A percentile compares a stretch with the other conserved stretches of the same genome.
Conservation (phyloP, 2,888 invertebrate genomes). For the Ophion slaviceki region DNA sequence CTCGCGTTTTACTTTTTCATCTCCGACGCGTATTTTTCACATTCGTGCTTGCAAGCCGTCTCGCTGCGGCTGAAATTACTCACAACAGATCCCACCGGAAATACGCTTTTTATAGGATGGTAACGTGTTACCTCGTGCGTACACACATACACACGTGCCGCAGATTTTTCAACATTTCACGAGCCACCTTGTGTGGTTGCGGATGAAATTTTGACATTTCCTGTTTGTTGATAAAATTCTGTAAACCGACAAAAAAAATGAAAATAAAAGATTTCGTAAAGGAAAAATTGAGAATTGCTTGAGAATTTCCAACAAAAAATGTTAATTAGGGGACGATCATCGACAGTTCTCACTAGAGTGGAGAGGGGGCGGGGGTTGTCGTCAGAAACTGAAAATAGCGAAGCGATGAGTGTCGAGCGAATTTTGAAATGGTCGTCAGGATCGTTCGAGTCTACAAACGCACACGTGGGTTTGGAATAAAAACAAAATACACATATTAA, state of each 20-base stretch:
- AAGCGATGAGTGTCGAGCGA: no score
- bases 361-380: no score
- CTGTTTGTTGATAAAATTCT: neutral
- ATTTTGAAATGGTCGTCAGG: no score
- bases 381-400: no score
- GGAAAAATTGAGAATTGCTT: no score
- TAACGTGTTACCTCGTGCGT: conserved; percentile 9
- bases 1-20: neutral
- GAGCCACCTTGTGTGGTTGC: no score
- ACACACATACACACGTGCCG: neutral
- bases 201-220: neutral
- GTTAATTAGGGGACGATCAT: no score
- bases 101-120: neutral
- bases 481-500: no score
- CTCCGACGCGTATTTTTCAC: neutral
- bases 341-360: no score
- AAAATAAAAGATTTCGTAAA: neutral
- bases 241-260: neutral
- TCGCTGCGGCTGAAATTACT: conserved; percentile 13
- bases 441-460: no score
- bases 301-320: no score
- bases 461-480: no score
- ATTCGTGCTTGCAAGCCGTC: neutral
- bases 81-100: conserved; percentile 8
- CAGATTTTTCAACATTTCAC: conserved; percentile 10